Conservation (phyloP, 1,140 invertebrate species). For the Drosophila carrolli region DNA sequence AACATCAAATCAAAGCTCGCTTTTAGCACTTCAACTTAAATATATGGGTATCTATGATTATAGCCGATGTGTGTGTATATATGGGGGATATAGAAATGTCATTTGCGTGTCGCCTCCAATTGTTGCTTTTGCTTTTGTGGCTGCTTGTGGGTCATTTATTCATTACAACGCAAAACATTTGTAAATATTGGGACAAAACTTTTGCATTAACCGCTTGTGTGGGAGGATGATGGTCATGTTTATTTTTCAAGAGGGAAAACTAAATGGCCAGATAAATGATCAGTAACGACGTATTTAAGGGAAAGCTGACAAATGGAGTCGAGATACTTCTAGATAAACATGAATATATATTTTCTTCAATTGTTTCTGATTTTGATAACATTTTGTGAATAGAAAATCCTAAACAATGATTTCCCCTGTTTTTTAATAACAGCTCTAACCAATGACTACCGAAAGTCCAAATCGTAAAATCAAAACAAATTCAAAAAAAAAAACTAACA, state of each 20-base stretch:
- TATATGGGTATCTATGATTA: constrained; percentile 37
- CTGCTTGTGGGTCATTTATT: constrained; percentile 41
- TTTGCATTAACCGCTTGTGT: constrained; percentile 62
- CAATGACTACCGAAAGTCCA: constrained; percentile 10
- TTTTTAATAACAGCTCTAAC: neutral
- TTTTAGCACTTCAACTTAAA: constrained; percentile 73
- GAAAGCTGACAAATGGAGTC: neutral
- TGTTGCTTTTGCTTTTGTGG: constrained; percentile 23
- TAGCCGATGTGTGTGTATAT: constrained; percentile 7
- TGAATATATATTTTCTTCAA: no score
- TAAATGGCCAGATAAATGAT: neutral
- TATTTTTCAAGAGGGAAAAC: neutral
- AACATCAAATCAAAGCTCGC: constrained; percentile 68
- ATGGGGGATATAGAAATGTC: constrained; percentile 37
- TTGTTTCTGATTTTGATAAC: no score
- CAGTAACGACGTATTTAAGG: neutral
- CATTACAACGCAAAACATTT: constrained; percentile 71
- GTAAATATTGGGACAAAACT: constrained; percentile 76
- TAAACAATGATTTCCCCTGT: neutral
- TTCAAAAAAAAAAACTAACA: constrained; percentile 3
- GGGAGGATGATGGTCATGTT: neutral
- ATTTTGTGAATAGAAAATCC: neutral
- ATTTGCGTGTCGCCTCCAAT: constrained; percentile 63
- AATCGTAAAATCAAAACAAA: constrained; percentile 6
- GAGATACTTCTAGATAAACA: no score